Evolutionary conservation across 2,113 vertebrate species (phyloP), one percentile per base, ranked within the genome.

Genomic region (Boleophthalmus pectinirostris): DNA sequence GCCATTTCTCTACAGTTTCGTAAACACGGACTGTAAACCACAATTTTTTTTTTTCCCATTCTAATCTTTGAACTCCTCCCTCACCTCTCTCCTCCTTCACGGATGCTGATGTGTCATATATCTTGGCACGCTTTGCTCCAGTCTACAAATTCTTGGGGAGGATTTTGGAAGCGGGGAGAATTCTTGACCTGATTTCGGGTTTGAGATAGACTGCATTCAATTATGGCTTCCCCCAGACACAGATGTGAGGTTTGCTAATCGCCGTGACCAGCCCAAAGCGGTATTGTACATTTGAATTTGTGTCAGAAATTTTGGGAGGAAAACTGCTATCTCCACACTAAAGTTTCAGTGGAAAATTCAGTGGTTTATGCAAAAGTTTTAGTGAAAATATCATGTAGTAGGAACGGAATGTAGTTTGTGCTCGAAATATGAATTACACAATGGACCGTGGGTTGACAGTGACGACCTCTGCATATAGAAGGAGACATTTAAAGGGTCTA

Each of bases 111-210:
- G 68, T 74, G 47, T 65, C 38, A 33, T 68, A 74, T 66, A 65
- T 74, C 56, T 35, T 53, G 49, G 12, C 43, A 66, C 23, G 53
- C 60, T 70, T 70, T 21, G 10, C 47, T 54, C 29, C 33, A 51
- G 70, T 77, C 68, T 45, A 13, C 65, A 16, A 63, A 25, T 58
- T 58, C 66, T 70, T 49, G 4, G 70, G 69, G 3, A 72, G 64
- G 61, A 35, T 61, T 76, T 82, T 67, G 16, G 10, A 68, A 61
- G 57, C 23, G 18, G 2, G 66, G 69, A 75, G 10, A 73, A 63
- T 78, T 78, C 64, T 75, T 80, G 81, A 83, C 78, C 70, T 73
- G 53, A 73, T 78, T 80, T 46, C 68, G 63, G 56, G 63, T 57
- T 24, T 60, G 53, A 79, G 60, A 72, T 58, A 69, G 24, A 61